phyloP scores from a whole-genome alignment of 2,113 vertebrate species.

The Elachura formosa region DNA sequence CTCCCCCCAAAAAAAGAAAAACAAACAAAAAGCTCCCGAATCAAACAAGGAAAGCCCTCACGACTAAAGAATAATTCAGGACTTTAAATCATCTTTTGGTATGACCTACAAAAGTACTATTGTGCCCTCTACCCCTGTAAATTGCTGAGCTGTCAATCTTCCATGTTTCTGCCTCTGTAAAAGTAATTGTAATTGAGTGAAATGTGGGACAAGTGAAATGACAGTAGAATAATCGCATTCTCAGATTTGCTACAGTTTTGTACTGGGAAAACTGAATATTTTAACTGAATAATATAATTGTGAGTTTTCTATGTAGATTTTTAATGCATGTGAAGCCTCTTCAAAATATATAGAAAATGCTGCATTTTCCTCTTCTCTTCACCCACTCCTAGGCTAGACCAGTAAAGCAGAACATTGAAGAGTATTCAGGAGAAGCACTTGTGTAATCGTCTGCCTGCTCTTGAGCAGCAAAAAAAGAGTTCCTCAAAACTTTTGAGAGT shows the following conservation, averaged over 20 bases:
- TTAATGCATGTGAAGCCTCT: background rate
- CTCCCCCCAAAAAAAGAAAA: too few species aligned
- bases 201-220: background rate
- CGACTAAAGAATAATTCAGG: background rate
- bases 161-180: background rate
- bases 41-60: fast-evolving
- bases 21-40: background rate
- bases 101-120: background rate
- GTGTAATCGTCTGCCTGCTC: background rate
- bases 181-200: background rate
- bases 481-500: background rate
- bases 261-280: background rate
- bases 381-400: background rate
- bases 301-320: background rate
- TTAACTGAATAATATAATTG: background rate
- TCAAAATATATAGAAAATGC: background rate
- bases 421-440: background rate
- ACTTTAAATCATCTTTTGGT: background rate
- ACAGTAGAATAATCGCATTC: background rate
- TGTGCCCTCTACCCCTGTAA: background rate
- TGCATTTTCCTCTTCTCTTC: background rate
- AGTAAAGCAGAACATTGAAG: background rate
- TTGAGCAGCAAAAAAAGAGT: background rate
- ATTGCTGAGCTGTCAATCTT: background rate
- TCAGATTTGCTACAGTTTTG: background rate